Percentiles rank a stretch among this genome's conserved stretches.
phyloP scores from a whole-genome alignment of 2,113 vertebrate species.

The Pithys albifrons region DNA sequence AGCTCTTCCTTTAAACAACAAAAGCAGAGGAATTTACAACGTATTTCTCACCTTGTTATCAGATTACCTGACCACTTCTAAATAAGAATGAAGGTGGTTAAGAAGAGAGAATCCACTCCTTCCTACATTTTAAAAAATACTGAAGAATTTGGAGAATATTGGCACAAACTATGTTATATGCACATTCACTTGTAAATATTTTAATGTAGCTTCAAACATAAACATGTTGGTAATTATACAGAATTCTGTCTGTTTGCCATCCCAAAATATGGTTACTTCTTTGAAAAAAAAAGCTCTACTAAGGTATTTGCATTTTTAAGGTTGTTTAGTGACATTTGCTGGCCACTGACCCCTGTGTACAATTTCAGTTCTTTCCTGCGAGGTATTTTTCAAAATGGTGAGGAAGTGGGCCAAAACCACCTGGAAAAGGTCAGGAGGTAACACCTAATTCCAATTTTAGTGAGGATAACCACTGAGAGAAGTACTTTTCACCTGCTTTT shows the following conservation, averaged over 20 bases:
- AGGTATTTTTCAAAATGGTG: not conserved
- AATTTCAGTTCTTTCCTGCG: not conserved
- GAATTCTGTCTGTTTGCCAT: not conserved
- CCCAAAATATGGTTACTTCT: not conserved
- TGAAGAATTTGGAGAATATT: not conserved
- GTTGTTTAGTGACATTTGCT: not conserved
- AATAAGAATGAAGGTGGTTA: not conserved
- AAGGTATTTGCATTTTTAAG: not conserved
- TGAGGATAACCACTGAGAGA: not conserved
- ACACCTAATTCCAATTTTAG: not conserved
- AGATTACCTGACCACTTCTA: not conserved
- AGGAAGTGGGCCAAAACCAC: not conserved
- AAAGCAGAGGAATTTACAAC: not conserved
- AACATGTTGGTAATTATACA: not conserved
- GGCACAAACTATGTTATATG: not conserved
- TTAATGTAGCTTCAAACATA: constrained; percentile 6
- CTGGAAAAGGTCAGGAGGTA: not conserved
- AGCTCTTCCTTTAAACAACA: not conserved
- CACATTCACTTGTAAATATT: constrained; percentile 45
- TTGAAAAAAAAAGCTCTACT: not conserved
- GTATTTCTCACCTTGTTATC: not conserved
- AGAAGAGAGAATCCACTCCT: constrained; percentile 2
- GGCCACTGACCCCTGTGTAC: not conserved
- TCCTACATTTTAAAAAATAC: not conserved
- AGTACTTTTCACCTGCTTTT: not conserved